Evolutionary conservation across 2,797 vertebrate genomes (phyloP).

Genomic region (Periparus ater): DNA sequence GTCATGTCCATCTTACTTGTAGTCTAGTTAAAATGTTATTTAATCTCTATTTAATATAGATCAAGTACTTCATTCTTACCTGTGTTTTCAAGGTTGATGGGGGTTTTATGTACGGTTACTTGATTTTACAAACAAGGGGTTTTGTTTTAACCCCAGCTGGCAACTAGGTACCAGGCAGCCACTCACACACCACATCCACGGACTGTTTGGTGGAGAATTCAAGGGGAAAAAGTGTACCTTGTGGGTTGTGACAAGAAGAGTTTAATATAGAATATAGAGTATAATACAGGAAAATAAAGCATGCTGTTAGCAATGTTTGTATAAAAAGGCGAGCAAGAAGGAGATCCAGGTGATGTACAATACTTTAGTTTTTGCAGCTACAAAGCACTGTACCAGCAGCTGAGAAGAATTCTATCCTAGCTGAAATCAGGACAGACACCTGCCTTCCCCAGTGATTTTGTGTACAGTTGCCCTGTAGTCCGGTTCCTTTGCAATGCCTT

Average conservation of each 20-base stretch:
- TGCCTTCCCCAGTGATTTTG: not conserved
- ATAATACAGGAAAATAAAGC: not conserved
- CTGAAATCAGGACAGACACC: not conserved
- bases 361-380: not conserved
- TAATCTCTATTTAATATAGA: not conserved
- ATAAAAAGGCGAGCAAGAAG: not conserved
- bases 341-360: not conserved
- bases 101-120: fast-evolving
- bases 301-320: not conserved
- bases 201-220: not conserved
- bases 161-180: not conserved
- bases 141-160: not conserved
- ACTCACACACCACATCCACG: not conserved
- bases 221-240: too few species aligned
- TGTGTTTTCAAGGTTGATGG: not conserved
- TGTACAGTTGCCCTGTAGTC: not conserved
- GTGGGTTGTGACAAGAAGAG: not conserved
- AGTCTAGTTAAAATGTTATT: not conserved
- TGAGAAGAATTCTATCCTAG: not conserved
- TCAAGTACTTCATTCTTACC: not conserved
- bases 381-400: not conserved
- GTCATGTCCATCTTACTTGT: not conserved
- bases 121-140: not conserved
- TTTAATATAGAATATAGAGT: not conserved
- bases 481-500: not conserved